These are phyloP conservation scores for Mantis religiosa DNA, from an alignment of 2,888 invertebrate genomes.

Conservation along the genomic window DNA sequence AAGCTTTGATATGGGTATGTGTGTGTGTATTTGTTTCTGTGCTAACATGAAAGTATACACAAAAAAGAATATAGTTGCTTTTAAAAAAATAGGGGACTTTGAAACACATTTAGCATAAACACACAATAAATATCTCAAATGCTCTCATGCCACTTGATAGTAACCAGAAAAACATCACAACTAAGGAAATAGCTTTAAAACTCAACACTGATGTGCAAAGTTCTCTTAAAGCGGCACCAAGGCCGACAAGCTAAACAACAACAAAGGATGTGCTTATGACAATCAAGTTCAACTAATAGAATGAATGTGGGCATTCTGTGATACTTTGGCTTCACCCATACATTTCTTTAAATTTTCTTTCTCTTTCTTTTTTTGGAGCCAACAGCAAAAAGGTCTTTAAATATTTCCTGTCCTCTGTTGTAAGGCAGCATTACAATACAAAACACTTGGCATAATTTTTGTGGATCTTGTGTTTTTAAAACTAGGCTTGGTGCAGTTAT, in stretches of 20 bases:
- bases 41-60: slow-evolving; percentile 22
- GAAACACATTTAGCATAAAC: background rate
- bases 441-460: slow-evolving; percentile 25
- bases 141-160: slow-evolving; percentile 7
- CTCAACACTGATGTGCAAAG: background rate
- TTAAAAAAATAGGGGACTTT: slow-evolving; percentile 19
- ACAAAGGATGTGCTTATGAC: background rate
- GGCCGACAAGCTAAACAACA: background rate
- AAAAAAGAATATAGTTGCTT: slow-evolving; percentile 11
- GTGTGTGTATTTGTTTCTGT: slow-evolving; percentile 29
- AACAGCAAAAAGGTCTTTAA: slow-evolving; percentile 33
- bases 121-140: slow-evolving; percentile 10
- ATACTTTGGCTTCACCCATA: background rate
- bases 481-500: slow-evolving; percentile 18
- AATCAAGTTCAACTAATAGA: background rate
- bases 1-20: slow-evolving; percentile 50
- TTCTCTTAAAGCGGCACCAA: background rate
- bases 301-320: background rate
- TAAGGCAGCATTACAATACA: slow-evolving; percentile 33
- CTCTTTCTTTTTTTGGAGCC: slow-evolving; percentile 17
- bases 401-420: slow-evolving; percentile 30
- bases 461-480: slow-evolving; percentile 28
- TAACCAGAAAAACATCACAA: slow-evolving; percentile 14
- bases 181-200: background rate
- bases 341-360: background rate